Evolutionary conservation across 2,797 vertebrate genomes (phyloP).

Genomic region (Cuculus canorus): DNA sequence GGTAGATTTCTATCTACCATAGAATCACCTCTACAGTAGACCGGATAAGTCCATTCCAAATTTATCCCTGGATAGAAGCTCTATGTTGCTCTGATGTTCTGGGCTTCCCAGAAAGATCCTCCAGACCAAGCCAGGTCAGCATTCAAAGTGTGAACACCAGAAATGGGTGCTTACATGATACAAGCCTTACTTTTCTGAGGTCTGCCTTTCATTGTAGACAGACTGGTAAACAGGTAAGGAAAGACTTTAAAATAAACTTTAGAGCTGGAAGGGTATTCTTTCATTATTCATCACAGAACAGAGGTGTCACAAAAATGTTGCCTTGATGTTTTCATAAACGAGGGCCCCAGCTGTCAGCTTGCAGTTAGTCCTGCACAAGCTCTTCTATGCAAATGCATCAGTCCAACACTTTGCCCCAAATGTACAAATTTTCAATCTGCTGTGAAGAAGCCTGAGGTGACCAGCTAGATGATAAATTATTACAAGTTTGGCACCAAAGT

Average conservation of each 20-base stretch:
- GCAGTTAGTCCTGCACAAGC: background rate
- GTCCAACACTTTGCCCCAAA: background rate
- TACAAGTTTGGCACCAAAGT: constrained; percentile 15
- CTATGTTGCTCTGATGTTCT: background rate
- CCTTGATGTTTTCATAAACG: background rate
- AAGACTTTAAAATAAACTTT: background rate
- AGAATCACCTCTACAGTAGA: background rate
- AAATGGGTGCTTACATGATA: background rate
- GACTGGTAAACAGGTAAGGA: background rate
- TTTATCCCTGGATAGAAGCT: background rate
- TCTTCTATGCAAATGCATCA: background rate
- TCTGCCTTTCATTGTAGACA: background rate
- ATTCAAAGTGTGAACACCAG: background rate
- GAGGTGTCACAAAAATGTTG: background rate
- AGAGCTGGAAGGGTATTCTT: background rate
- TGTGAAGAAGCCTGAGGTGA: constrained; percentile 17
- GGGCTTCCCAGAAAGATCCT: background rate
- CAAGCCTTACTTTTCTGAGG: background rate
- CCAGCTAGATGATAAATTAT: constrained; percentile 23
- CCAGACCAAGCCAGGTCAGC: background rate
- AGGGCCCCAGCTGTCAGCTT: background rate
- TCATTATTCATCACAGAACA: background rate
- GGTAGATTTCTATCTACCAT: background rate
- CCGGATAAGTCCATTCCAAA: background rate
- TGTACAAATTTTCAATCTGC: background rate